A percentile compares a stretch with the other conserved stretches of the same genome.
These are phyloP conservation scores for Parthenolecanium corni DNA, from an alignment of 2,888 invertebrate genomes.

Conservation along the genomic window DNA sequence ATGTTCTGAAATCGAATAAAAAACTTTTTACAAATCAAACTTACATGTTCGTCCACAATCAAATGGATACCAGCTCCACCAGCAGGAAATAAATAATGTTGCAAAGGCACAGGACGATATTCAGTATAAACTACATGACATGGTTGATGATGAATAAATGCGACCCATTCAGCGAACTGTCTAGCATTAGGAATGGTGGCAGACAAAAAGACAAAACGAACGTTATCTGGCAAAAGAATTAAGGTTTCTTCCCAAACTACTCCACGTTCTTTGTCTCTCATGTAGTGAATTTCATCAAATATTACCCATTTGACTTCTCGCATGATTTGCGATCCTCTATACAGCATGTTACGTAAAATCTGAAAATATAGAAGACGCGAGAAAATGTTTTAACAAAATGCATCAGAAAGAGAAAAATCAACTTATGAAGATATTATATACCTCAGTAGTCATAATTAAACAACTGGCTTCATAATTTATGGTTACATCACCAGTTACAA, in stretches of 20 bases:
- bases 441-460: slow-evolving; percentile 99
- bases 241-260: slow-evolving; percentile 99
- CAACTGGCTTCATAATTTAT: slow-evolving; percentile 97
- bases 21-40: slow-evolving; percentile 20
- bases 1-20: background rate
- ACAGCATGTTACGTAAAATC: slow-evolving; percentile 97
- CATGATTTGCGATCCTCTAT: slow-evolving; percentile 96
- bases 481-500: slow-evolving; percentile 98
- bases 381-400: background rate
- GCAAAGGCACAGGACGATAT: slow-evolving; percentile 90
- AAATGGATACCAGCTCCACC: slow-evolving; percentile 94
- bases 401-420: background rate
- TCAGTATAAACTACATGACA: slow-evolving; percentile 99
- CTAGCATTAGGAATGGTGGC: slow-evolving; percentile 98
- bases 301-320: slow-evolving; percentile 99
- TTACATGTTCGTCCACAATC: slow-evolving; percentile 79
- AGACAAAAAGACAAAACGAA: slow-evolving; percentile 96
- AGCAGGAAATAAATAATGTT: slow-evolving; percentile 95
- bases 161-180: slow-evolving; percentile 91
- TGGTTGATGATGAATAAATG: slow-evolving; percentile 86
- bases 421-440: slow-evolving; percentile 36
- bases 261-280: slow-evolving; percentile 98
- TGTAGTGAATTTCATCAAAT: slow-evolving; percentile 99
- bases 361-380: slow-evolving; percentile 38
- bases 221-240: slow-evolving; percentile 91